Conservation (phyloP, 2,113 vertebrate genomes). For the Cricetomys ansorgei region DNA sequence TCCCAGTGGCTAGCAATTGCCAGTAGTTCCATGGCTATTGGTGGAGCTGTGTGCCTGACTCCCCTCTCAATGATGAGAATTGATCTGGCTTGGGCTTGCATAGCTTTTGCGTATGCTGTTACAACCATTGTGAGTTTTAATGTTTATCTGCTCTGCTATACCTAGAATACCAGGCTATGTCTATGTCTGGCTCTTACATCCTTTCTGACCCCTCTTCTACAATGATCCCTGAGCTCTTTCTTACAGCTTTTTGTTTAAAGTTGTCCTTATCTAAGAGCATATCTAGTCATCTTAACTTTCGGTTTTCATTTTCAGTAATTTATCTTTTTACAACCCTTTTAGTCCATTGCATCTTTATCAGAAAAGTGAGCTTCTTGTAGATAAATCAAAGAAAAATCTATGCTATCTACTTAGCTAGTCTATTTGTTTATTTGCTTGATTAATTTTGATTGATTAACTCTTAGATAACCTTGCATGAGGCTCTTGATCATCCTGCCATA, state of each 20-base stretch:
- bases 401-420: background rate
- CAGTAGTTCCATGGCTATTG: background rate
- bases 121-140: background rate
- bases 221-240: background rate
- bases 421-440: background rate
- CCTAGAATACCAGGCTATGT: background rate
- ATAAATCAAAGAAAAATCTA: too few relatives aligned
- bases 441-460: background rate
- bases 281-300: background rate
- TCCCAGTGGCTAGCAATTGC: background rate
- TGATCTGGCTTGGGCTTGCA: background rate
- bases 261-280: background rate
- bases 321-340: background rate
- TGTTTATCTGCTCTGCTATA: background rate
- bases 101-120: background rate
- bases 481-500: background rate
- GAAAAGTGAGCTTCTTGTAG: background rate
- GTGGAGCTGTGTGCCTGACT: background rate
- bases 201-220: background rate
- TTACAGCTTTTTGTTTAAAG: background rate
- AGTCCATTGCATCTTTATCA: background rate
- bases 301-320: background rate
- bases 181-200: background rate
- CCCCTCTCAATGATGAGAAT: background rate
- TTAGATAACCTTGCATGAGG: background rate